Conservation (phyloP, 2,888 invertebrate species). For the Apodemia zela region DNA sequence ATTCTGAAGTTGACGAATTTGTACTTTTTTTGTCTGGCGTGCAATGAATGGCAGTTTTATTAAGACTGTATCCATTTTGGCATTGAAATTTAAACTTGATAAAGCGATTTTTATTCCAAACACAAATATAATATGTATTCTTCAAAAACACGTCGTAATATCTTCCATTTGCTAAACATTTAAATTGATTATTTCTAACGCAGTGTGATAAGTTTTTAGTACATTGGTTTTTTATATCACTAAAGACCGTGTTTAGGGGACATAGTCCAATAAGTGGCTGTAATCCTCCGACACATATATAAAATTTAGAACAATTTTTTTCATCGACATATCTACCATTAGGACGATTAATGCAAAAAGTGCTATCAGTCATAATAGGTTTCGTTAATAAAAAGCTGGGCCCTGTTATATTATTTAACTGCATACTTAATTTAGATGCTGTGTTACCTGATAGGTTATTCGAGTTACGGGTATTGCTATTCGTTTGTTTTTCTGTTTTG, state of each 20-base stretch:
- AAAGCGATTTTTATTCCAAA: slow-evolving; percentile 34
- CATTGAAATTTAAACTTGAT: no score
- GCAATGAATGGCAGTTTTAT: slow-evolving; percentile 53
- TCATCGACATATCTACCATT: slow-evolving; percentile 71
- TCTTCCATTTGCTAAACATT: slow-evolving; percentile 62
- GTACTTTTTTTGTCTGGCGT: slow-evolving; percentile 34
- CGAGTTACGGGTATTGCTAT: no score
- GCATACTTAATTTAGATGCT: not conserved
- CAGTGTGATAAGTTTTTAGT: slow-evolving; percentile 71
- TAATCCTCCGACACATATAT: slow-evolving; percentile 61
- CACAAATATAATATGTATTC: slow-evolving; percentile 67
- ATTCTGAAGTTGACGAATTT: slow-evolving; percentile 34
- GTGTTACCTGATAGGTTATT: not conserved
- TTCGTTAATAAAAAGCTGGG: not conserved
- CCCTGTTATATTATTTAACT: not conserved
- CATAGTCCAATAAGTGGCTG: slow-evolving; percentile 52
- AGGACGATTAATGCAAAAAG: slow-evolving; percentile 43
- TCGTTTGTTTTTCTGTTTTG: not conserved
- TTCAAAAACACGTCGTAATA: slow-evolving; percentile 57
- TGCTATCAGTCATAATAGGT: not conserved
- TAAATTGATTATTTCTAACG: slow-evolving; percentile 65
- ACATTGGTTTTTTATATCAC: slow-evolving; percentile 65
- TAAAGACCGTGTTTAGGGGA: slow-evolving; percentile 64
- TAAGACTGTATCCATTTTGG: slow-evolving; percentile 41
- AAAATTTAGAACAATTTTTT: slow-evolving; percentile 72